Evolutionary conservation across 2,888 invertebrate species (phyloP), one percentile per base, ranked within the genome.

Genomic region (Agrochola circellaris): DNA sequence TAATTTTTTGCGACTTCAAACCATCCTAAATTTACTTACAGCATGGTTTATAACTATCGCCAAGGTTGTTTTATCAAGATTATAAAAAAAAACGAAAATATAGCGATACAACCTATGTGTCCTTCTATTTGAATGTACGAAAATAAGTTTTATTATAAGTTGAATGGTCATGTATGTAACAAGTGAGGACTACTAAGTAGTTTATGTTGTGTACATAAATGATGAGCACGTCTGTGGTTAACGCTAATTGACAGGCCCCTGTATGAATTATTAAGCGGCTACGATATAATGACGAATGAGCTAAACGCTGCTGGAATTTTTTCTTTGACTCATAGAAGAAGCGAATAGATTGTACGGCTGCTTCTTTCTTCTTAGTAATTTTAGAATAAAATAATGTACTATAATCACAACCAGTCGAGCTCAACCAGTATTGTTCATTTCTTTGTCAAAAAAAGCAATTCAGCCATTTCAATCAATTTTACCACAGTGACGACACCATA

Each of bases 171-270:
- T 30, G 4, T 60, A 9, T n/a, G 48, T 75, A 38, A 66, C 60
- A 65, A 48, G 54, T 38, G 45, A 54, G 13, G 65, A 69, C 42
- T 81, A 61, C 30, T 34, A 66, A 42, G 54, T 65, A 66, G n/a
- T 15, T 48, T 38, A 23, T 26, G 23, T n/a, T 69, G 58, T 80
- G 75, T 70, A 66, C 26, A 66, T 58, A 48, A 60, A 56, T 30
- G 69, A 60, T 81, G 30, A 75, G 15, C 65, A 81, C 60, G 75
- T 66, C 45, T 51, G 34, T 58, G 26, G 26, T 58, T 42, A 38
- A 15, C 34, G 75, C 34, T 80, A 68, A 79, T 68, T 68, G 79
- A 65, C 34, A 54, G 51, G 38, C 26, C 64, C 34, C 48, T 51
- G 23, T 69, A 30, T 79, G 67, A 74, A 68, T 67, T 45, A 45